Conservation (phyloP, 2,797 vertebrate genomes). For the Eremophila alpestris region DNA sequence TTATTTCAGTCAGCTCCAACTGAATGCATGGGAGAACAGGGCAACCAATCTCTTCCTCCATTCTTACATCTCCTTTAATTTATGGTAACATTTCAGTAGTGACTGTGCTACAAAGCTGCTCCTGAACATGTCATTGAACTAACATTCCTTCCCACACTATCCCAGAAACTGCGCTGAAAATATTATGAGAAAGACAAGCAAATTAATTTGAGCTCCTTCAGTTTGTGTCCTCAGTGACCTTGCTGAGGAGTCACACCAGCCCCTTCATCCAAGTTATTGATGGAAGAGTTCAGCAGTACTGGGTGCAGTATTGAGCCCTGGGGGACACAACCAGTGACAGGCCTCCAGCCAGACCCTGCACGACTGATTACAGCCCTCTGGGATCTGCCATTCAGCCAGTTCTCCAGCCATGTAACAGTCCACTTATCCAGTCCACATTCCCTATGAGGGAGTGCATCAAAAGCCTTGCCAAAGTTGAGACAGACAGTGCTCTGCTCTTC, state of each 20-base stretch:
- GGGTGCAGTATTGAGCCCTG: neutral
- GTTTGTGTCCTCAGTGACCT: neutral
- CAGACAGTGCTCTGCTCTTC: no score
- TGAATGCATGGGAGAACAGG: neutral
- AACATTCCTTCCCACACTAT: neutral
- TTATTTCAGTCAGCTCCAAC: neutral
- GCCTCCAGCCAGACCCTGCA: neutral
- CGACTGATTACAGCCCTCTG: rapidly evolving
- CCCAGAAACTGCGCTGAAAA: neutral
- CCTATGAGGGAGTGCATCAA: neutral
- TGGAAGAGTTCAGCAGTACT: neutral
- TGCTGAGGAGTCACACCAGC: no score
- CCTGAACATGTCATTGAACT: neutral
- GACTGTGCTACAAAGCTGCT: neutral
- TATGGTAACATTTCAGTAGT: neutral
- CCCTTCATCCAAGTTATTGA: neutral
- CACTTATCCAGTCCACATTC: neutral
- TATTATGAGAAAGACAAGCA: neutral
- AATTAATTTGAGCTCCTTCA: neutral
- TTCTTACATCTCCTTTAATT: neutral
- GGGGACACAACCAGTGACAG: neutral
- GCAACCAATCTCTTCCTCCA: neutral
- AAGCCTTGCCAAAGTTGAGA: neutral
- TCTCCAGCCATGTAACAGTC: neutral
- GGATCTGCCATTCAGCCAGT: neutral